These are phyloP conservation scores for Portunus trituberculatus DNA, from an alignment of 1,140 invertebrate genomes.

Conservation along the genomic window DNA sequence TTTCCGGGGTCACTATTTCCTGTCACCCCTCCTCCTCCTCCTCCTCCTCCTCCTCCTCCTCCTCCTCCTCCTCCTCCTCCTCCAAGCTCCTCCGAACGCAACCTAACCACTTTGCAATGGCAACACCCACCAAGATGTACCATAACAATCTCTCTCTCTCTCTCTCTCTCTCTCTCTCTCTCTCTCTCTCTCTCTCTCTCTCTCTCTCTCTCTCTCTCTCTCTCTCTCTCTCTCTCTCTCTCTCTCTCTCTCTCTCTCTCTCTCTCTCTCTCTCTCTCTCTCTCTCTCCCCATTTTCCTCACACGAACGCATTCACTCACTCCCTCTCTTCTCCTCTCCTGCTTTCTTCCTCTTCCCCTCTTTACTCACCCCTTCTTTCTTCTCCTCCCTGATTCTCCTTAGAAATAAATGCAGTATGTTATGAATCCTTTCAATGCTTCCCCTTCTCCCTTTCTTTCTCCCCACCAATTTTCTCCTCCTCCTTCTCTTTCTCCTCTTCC, in stretches of 20 bases:
- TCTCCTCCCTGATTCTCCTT: no score
- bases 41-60: not conserved
- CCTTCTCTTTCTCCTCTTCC: no score
- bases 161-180: slow-evolving; percentile 31
- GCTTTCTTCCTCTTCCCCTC: no score
- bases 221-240: not conserved
- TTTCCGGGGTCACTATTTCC: not conserved
- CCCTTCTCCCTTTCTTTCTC: no score
- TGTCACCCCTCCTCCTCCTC: slow-evolving; percentile 32
- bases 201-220: slow-evolving; percentile 37
- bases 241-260: no score
- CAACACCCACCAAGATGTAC: not conserved
- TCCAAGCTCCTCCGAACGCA: not conserved
- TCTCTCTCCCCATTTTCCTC: not conserved
- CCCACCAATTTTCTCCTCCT: no score
- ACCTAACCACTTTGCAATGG: not conserved
- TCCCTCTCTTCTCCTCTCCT: no score
- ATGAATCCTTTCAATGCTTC: no score
- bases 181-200: slow-evolving; percentile 36
- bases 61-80: slow-evolving; percentile 17
- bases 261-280: no score
- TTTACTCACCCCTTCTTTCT: no score
- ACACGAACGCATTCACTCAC: not conserved
- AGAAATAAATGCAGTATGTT: no score
- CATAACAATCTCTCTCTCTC: slow-evolving; percentile 10